Conservation (phyloP, 2,888 invertebrate species). For the Tineola bisselliella region DNA sequence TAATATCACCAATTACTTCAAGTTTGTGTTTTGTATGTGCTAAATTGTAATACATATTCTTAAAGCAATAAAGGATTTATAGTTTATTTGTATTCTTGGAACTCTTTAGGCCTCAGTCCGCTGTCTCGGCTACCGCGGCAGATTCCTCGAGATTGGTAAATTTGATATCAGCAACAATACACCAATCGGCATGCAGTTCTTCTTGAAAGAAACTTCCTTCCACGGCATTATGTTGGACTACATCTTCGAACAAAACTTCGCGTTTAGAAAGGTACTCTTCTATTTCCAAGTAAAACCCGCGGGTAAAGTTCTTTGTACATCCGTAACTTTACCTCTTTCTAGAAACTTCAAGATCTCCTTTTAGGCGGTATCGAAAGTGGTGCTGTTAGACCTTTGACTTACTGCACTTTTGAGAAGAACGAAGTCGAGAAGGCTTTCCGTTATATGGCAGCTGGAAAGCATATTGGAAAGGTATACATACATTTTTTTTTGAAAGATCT, state of each 20-base stretch:
- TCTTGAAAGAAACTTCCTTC: conserved; percentile 69
- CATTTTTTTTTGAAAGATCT: no score
- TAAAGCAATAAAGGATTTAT: no score
- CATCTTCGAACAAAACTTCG: conserved; percentile 49
- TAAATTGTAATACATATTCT: no score
- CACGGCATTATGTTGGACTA: conserved; percentile 65
- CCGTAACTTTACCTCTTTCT: conserved; percentile 13
- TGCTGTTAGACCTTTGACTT: conserved; percentile 71
- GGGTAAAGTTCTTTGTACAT: no score
- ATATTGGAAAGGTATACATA: conserved; percentile 71
- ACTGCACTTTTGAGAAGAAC: conserved; percentile 66
- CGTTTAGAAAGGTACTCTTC: conserved; percentile 42
- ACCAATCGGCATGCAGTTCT: conserved; percentile 73
- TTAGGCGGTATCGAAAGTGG: conserved; percentile 70
- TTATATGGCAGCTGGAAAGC: conserved; percentile 73
- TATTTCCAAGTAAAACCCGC: no score
- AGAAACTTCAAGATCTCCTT: conserved; percentile 67
- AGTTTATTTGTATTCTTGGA: no score
- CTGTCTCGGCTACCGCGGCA: conserved; percentile 66
- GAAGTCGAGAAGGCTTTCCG: conserved; percentile 73
- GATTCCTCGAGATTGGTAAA: conserved; percentile 84
- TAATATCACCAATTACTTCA: no score
- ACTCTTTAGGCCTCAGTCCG: conserved; percentile 63
- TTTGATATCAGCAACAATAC: conserved; percentile 78
- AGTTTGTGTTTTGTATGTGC: no score